Evolutionary conservation across 2,888 invertebrate species (phyloP), one percentile per base, ranked within the genome.

Genomic region (Autographa pulchrina): DNA sequence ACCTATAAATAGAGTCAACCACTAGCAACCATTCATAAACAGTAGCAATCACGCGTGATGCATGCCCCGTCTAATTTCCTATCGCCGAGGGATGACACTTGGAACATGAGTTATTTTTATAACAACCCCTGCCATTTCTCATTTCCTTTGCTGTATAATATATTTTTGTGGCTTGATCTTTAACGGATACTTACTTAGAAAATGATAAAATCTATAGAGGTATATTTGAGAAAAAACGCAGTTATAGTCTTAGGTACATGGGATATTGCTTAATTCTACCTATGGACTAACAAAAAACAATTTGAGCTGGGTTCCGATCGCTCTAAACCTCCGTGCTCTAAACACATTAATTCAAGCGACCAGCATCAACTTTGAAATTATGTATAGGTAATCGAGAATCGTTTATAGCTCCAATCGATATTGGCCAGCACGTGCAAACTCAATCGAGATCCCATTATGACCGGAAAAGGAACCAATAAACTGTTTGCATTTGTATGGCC

Each of bases 91-190:
- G 88, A 85, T 88, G 87, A 78, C 41, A 13, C 64, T 64, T 54
- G 62, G 61, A 76, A 72, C 62, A 72, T 62, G 62, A 70, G 82
- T 83, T 92, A 92, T 91, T 91, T 87, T 69, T 75, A 86, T 82
- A 71, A 78, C 77, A 68, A 85, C 87, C 87, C 86, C 78, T 78
- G 89, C 88, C 86, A 87, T 87, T 86, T 84, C 77, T 91, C 85
- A 88, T 90, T 89, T 89, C 88, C 88, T 83, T 83, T 76, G 76
- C 62, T 35, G 16, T 65, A 43, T 71, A 62, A 65, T 80, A 67
- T 71, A 76, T 70, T 66, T 77, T 70, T 75, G 48, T 74, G 11
- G 25, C 43, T 59, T 68, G 41, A 31, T 31, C 60, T 64, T 58
- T 43, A 18, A 31, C 25, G 14, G 43, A 43, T 16, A 2, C 11